Base-by-base conservation (phyloP, 2,113 vertebrate species). In the Ptilonorhynchus violaceus region DNA sequence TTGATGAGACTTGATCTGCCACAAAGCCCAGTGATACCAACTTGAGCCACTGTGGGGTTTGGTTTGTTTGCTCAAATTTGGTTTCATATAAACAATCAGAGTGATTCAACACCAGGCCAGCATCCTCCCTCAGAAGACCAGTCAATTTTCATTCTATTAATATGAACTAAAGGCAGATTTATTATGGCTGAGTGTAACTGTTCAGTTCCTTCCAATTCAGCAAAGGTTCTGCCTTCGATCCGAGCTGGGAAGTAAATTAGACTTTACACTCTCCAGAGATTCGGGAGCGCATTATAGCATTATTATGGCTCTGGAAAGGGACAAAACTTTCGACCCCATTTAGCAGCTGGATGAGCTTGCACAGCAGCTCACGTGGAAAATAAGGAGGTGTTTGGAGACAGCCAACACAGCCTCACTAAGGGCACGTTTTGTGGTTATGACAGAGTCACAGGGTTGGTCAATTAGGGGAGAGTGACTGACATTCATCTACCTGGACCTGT, bases 281-380 rank as follows among this genome's bases (percentile, higher is more conserved):
- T n/a, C 3, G 8, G 66, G 69, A 85, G 56, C 53, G 52, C 33
- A 64, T 74, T 67, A 56, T 3, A n/a, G 33, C 46, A 35, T 64
- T 76, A 67, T 82, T 89, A 86, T 89, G 55, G 41, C 53, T 73
- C 68, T 58, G 33, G 41, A 83, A 86, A 89, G 27, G 63, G 24
- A 73, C 39, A 82, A 68, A 88, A 63, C 41, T 56, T 59, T 90
- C 2, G 0, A 50, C 23, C 60, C 44, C 58, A 37, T 67, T 73
- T 82, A 74, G 86, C 77, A 82, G 53, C 75, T 78, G 53, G 46
- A 79, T 68, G 68, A 95, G 79, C 22, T 80, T 28, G 50, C 67
- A 59, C 58, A 94, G 84, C 76, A 42, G 50, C 23, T 20, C n/a
- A 35, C 39, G 5, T 3, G 25, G 67, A 60, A 49, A 24, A 28